These are phyloP conservation scores for Acanthis flammea DNA, from an alignment of 2,797 vertebrate species.

Conservation along the genomic window DNA sequence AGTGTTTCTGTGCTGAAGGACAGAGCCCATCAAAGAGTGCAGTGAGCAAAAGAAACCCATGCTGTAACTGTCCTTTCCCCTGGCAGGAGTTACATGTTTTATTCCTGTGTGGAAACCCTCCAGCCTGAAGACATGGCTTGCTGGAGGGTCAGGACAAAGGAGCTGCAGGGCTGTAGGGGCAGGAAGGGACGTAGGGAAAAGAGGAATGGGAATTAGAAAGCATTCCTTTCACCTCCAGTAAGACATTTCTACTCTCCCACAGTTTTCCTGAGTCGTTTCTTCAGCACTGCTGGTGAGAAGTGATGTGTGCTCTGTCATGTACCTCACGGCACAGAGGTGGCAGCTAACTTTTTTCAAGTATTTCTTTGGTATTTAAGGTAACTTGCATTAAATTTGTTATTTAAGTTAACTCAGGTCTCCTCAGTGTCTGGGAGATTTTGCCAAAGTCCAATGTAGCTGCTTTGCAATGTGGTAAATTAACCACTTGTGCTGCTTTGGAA, in stretches of 20 bases:
- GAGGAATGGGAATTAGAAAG: neutral
- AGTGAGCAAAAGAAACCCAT: neutral
- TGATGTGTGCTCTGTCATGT: accelerated
- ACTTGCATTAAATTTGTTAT: neutral
- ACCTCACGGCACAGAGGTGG: neutral
- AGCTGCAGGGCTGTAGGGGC: neutral
- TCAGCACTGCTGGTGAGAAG: accelerated
- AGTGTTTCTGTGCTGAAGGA: neutral
- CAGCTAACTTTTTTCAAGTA: neutral
- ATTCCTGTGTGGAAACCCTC: neutral
- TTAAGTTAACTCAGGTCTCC: neutral
- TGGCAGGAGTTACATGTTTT: neutral
- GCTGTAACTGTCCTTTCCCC: neutral
- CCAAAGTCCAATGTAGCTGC: neutral
- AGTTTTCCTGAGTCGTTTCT: neutral
- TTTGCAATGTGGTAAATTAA: neutral
- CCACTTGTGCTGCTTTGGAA: neutral
- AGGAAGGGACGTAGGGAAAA: neutral
- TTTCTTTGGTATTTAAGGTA: neutral
- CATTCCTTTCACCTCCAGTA: neutral
- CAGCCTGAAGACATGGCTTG: accelerated
- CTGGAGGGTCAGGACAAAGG: neutral
- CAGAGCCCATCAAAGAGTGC: neutral
- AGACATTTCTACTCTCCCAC: accelerated
- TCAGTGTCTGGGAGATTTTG: neutral